Conservation (phyloP, 2,797 vertebrate genomes). For the Oophaga sylvatica region DNA sequence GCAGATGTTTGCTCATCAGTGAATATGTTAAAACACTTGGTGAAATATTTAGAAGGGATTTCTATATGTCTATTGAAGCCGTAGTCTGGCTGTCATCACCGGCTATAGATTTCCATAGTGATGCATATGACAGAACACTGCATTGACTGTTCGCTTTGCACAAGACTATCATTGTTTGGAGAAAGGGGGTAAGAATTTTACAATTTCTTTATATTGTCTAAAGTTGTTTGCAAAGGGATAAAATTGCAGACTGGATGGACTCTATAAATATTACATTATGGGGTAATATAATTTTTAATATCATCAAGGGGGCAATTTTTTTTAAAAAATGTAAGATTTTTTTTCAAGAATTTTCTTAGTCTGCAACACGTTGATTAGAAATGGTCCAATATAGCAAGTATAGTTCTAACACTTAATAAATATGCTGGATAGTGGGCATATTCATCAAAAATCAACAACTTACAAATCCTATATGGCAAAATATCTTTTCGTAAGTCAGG, state of each 20-base stretch:
- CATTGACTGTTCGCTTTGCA: conserved; percentile 9
- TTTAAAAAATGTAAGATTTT: not conserved
- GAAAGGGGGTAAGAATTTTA: not conserved
- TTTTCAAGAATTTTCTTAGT: too few species aligned
- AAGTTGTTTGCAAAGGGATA: not conserved
- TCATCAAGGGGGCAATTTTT: not conserved
- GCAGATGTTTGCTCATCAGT: conserved; percentile 56
- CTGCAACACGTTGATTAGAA: not conserved
- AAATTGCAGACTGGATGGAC: not conserved
- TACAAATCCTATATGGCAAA: too few species aligned
- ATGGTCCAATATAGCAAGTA: not conserved
- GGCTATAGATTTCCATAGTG: conserved; percentile 44
- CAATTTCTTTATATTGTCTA: conserved; percentile 6
- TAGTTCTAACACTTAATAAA: too few species aligned
- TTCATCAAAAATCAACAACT: too few species aligned
- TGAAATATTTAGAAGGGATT: conserved; percentile 60
- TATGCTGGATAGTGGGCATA: too few species aligned
- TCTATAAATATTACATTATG: not conserved
- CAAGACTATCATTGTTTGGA: conserved; percentile 36
- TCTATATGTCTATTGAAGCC: conserved; percentile 39
- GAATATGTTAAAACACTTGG: conserved; percentile 53
- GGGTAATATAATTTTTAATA: not conserved
- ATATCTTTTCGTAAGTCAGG: too few species aligned
- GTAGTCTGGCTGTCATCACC: conserved; percentile 48
- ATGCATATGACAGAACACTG: conserved; percentile 25